Percentiles rank a stretch among this genome's conserved stretches.
phyloP scores from a whole-genome alignment of 2,113 vertebrate species.

The Cyanoramphus novaezelandiae region DNA sequence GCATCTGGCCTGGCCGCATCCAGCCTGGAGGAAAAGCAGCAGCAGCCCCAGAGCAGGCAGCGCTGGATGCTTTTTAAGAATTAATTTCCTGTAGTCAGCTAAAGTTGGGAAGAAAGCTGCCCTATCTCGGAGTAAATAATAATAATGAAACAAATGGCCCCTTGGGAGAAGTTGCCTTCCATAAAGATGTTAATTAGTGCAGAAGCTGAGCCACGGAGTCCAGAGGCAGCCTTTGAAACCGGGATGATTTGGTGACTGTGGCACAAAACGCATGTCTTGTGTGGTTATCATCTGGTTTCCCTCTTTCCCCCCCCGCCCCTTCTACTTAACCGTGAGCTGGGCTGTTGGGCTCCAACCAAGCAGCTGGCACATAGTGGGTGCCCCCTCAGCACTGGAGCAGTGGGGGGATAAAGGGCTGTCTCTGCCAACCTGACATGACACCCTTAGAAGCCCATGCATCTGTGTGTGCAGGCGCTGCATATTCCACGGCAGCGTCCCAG shows the following conservation, averaged over 20 bases:
- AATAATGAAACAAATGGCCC: constrained; percentile 50
- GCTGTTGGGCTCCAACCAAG: not conserved
- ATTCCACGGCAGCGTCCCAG: not conserved
- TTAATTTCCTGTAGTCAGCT: not conserved
- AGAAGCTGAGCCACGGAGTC: not conserved
- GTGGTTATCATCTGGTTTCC: not conserved
- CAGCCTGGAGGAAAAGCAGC: not conserved
- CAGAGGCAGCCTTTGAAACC: not conserved
- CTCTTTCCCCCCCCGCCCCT: not conserved
- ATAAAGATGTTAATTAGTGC: constrained; percentile 67
- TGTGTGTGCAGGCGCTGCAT: not conserved
- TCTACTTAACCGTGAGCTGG: not conserved
- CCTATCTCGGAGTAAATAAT: constrained; percentile 55
- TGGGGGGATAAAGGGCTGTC: not conserved
- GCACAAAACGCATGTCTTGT: accelerated
- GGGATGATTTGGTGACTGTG: not conserved
- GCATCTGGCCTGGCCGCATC: not conserved
- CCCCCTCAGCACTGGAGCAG: not conserved
- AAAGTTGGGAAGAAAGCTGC: constrained; percentile 22
- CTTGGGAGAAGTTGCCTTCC: constrained; percentile 55
- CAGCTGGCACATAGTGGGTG: not conserved
- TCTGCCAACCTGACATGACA: accelerated
- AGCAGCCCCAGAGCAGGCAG: not conserved
- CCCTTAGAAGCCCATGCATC: not conserved
- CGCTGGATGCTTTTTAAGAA: not conserved